These are phyloP conservation scores for Heliothis peltigera DNA, from an alignment of 2,888 invertebrate species.

Conservation along the genomic window DNA sequence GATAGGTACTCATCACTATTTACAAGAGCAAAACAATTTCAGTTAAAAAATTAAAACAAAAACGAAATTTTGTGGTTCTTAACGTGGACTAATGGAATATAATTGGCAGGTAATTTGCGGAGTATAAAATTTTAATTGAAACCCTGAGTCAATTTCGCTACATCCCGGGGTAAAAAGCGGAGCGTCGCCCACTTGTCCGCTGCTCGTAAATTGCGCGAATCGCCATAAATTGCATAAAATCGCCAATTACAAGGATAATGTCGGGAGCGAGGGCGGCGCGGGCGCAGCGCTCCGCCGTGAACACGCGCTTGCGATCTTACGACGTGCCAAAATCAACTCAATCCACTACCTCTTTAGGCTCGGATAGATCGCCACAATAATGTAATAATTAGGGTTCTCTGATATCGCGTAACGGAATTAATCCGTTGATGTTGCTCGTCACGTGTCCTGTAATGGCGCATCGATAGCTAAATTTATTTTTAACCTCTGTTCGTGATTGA, in stretches of 20 bases:
- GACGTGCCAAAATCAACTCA: conserved; percentile 79
- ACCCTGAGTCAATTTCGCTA: conserved; percentile 78
- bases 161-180: conserved; percentile 70
- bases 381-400: conserved; percentile 68
- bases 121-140: conserved; percentile 87
- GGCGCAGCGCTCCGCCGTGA: conserved; percentile 60
- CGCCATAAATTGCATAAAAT: conserved; percentile 89
- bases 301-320: conserved; percentile 61
- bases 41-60: conserved; percentile 64
- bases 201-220: conserved; percentile 87
- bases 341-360: conserved; percentile 68
- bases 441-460: conserved; percentile 69
- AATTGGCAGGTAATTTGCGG: conserved; percentile 86
- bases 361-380: conserved; percentile 65
- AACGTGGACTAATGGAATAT: conserved; percentile 80
- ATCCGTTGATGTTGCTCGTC: conserved; percentile 66
- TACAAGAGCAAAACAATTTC: conserved; percentile 45
- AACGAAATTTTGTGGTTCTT: conserved; percentile 69
- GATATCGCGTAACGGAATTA: conserved; percentile 70
- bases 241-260: conserved; percentile 87
- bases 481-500: conserved; percentile 58
- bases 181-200: conserved; percentile 86
- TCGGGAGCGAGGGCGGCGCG: conserved; percentile 72
- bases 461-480: conserved; percentile 65
- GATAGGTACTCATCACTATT: conserved; percentile 56